These are phyloP conservation scores for Xenopus petersii DNA, from an alignment of 2,797 vertebrate species.

Conservation along the genomic window DNA sequence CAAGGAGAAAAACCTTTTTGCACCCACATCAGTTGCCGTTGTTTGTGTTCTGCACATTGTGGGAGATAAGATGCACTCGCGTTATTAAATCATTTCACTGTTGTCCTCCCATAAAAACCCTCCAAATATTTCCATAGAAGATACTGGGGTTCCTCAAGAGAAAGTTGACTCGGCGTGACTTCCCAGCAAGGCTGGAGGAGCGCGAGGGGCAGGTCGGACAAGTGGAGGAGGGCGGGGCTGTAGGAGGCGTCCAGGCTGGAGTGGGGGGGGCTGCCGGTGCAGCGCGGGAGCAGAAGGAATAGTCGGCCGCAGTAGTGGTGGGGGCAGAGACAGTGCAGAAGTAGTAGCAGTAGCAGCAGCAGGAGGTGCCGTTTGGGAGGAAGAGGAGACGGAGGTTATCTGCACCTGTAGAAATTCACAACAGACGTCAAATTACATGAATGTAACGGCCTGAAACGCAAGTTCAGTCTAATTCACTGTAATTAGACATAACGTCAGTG, in stretches of 20 bases:
- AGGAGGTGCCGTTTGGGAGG: constrained; percentile 56
- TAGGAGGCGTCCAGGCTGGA: constrained; percentile 75
- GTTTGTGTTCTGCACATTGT: not conserved
- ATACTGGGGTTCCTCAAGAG: constrained; percentile 16
- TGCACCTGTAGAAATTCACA: constrained; percentile 2
- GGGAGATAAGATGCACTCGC: not conserved
- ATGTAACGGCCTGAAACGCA: too few relatives aligned
- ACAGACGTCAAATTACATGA: too few relatives aligned
- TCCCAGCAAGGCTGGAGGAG: constrained; percentile 36
- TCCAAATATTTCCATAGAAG: not conserved
- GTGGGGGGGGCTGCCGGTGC: constrained; percentile 68
- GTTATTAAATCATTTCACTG: constrained; percentile 23
- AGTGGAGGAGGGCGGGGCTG: constrained; percentile 85
- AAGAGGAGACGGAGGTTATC: constrained; percentile 23
- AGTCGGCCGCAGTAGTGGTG: constrained; percentile 68
- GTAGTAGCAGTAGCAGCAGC: constrained; percentile 34
- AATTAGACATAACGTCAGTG: too few relatives aligned
- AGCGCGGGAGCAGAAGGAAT: constrained; percentile 70
- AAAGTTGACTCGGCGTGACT: constrained; percentile 40
- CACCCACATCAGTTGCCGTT: not conserved
- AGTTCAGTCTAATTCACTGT: too few relatives aligned
- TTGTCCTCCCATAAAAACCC: constrained; percentile 29
- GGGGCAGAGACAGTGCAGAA: constrained; percentile 60
- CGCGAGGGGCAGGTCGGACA: constrained; percentile 51
- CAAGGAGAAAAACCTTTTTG: not conserved